Evolutionary conservation across 2,113 vertebrate genomes (phyloP).

Genomic region (Paramormyrops kingsleyae): DNA sequence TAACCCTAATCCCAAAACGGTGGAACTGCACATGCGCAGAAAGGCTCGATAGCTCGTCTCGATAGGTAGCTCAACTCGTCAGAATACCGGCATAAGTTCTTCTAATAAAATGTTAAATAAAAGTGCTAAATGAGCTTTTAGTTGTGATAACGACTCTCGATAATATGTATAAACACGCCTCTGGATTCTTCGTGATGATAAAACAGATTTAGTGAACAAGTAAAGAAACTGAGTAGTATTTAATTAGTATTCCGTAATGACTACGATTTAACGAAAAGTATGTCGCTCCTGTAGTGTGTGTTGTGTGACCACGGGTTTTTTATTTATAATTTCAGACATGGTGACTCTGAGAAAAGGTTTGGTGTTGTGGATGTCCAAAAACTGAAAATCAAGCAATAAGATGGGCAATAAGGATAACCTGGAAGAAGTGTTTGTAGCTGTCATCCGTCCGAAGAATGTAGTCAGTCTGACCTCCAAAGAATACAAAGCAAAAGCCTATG

Average conservation of each 20-base stretch:
- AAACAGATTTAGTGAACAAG: background rate
- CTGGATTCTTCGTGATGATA: background rate
- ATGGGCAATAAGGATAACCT: slow-evolving; percentile 87
- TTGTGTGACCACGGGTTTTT: background rate
- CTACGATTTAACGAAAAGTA: background rate
- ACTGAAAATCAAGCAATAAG: slow-evolving; percentile 29
- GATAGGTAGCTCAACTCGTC: too few species aligned
- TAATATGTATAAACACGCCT: background rate
- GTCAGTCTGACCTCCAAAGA: slow-evolving; percentile 93
- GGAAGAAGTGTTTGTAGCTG: slow-evolving; percentile 86
- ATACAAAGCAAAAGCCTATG: slow-evolving; percentile 91
- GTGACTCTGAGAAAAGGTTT: background rate
- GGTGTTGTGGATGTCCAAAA: background rate
- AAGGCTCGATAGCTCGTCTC: too few species aligned
- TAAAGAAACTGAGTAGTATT: background rate
- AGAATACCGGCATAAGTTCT: too few species aligned
- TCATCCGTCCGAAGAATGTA: slow-evolving; percentile 91
- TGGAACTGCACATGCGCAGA: too few species aligned
- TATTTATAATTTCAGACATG: slow-evolving; percentile 26
- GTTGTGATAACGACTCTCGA: background rate
- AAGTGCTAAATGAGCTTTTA: background rate
- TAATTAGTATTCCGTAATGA: background rate
- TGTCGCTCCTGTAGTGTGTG: background rate
- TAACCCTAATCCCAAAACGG: too few species aligned
- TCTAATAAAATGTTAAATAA: too few species aligned